Base-by-base conservation (phyloP, 2,113 vertebrate species). In the Abramis brama region DNA sequence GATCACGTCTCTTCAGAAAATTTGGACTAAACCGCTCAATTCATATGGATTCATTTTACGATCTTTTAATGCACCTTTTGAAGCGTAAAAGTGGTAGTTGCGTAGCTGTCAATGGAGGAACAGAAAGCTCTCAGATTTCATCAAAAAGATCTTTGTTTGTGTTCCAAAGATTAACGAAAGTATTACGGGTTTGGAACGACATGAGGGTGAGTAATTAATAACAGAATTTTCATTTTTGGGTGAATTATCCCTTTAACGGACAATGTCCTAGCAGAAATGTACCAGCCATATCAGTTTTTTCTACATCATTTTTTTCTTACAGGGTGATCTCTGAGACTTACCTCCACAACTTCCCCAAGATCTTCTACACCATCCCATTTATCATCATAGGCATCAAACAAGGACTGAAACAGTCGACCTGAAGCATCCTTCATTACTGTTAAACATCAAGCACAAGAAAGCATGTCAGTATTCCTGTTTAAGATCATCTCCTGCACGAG, bases 401-500 rank as follows among this genome's bases (percentile, higher is more conserved):
- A 92, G 0, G 97, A 98, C 88, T 97, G 96, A 0, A 96, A 95
- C 33, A 99, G 94, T 68, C 91, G 96, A 87, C 96, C 95, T 0
- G 97, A 98, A 57, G 96, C 96, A 85, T 98, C 97, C 50, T 96
- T 96, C 97, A 99, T 98, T 87, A 95, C 98, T 99, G 93, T 52
- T 52, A 71, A 60, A 83, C n/a, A 88, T 13, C 30, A 82, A 59
- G 3, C 43, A 75, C 6, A 84, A 17, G 19, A 55, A 55, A 10
- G 23, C n/a, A 55, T 36, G 55, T 15, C 45, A 60, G 55, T 5
- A 55, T 64, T 82, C 15, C 15, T 75, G 21, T 47, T 85, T 25
- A 50, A 59, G 30, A 21, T 25, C 3, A 79, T 62, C 33, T 60
- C 52, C 55, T 60, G 17, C 0, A n/a, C 12, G 21, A 73, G 21